Evolutionary conservation across 2,797 vertebrate species (phyloP).

Genomic region (Capromys pilorides): DNA sequence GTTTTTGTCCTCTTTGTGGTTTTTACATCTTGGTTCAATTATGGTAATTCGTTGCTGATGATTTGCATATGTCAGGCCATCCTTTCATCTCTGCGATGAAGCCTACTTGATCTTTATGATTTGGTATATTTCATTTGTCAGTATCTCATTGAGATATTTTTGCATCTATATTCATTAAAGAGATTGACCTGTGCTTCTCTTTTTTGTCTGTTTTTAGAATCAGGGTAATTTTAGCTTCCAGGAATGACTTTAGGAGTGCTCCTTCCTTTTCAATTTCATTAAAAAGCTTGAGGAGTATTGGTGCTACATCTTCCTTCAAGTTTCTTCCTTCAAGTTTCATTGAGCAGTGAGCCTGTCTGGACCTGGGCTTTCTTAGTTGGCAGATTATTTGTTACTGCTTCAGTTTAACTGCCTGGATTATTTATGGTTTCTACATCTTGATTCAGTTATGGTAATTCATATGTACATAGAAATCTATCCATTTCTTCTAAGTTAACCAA

Average conservation of each 20-base stretch:
- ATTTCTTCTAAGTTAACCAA: not conserved
- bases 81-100: not conserved
- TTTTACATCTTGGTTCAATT: too few species aligned
- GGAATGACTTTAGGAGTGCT: not conserved
- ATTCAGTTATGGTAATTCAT: not conserved
- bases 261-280: not conserved
- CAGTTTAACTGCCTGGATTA: not conserved
- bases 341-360: not conserved
- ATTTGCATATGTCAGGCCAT: not conserved
- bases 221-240: not conserved
- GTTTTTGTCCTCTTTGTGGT: not conserved
- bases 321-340: not conserved
- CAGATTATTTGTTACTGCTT: not conserved
- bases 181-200: not conserved
- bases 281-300: not conserved
- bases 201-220: not conserved
- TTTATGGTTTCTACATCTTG: not conserved
- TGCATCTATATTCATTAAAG: not conserved
- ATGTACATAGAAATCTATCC: not conserved
- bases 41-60: not conserved
- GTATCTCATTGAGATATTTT: not conserved
- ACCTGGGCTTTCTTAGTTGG: not conserved
- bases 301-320: not conserved
- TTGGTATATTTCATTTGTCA: not conserved
- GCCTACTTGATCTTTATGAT: not conserved